Base-by-base conservation (phyloP, 2,113 vertebrate species). In the Heteronetta atricapilla region DNA sequence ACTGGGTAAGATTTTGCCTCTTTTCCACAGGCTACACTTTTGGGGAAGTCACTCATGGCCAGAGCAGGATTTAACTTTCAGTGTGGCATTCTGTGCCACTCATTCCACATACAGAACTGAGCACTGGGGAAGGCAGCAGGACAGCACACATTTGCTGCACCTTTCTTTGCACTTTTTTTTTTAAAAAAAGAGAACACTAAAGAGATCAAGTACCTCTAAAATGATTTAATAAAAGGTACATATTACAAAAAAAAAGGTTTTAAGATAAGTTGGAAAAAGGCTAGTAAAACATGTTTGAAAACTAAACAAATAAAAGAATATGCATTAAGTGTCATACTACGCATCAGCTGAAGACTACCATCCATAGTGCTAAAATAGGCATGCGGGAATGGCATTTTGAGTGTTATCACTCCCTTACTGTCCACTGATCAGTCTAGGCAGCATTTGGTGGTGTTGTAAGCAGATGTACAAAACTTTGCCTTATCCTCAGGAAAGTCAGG, bases 101-200 rank as follows among this genome's bases (percentile, higher is more conserved):
- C 36, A 22, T 7, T 7, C 50, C 28, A 22, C 25, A 58, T 33
- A 56, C 6, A 66, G 34, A 75, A 63, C 26, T 1, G 36, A 72
- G n/a, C 14, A 29, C 15, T 1, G 59, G 5, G 25, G 60, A 69
- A 42, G 5, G 21, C 44, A 78, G 11, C 0, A 1, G 26, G 8
- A 26, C 68, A 68, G 7, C 5, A 25, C 0, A 0, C 4, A 2
- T 8, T 34, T 63, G 17, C 29, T 77, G 2, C 8, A 19, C 9
- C 50, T 70, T 28, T 17, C 7, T 34, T 83, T 69, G 23, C 16
- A 26, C 48, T 62, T 82, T n/a, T n/a, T n/a, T n/a, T n/a, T n/a
- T n/a, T 19, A 50, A 73, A 33, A 50, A 28, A 68, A n/a, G 11
- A 42, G 4, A 16, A 48, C 64, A 72, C n/a, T 55, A 55, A 67